Evolutionary conservation across 2,113 vertebrate species (phyloP).

Genomic region (Stigmatopora nigra): DNA sequence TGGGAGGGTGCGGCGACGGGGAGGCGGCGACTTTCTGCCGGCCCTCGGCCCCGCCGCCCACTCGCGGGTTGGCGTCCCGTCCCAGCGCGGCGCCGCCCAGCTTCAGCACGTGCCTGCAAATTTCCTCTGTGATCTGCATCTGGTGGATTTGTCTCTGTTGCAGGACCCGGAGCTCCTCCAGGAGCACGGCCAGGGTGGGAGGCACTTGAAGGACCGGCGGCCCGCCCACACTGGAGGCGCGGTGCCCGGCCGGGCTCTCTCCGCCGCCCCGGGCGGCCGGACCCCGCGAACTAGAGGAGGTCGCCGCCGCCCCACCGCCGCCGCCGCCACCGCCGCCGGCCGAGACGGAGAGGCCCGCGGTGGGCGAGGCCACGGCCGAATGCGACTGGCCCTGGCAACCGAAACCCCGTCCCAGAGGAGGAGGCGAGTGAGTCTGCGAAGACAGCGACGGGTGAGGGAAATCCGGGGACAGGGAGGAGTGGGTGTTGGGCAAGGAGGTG

Average conservation of each 20-base stretch:
- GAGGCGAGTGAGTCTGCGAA: slow-evolving; percentile 69
- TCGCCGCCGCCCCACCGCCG: no score
- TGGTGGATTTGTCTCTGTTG: slow-evolving; percentile 90
- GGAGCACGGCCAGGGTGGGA: slow-evolving; percentile 74
- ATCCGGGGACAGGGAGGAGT: slow-evolving; percentile 75
- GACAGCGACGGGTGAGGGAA: slow-evolving; percentile 72
- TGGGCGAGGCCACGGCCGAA: slow-evolving; percentile 71
- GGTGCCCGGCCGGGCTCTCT: slow-evolving; percentile 64
- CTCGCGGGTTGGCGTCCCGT: slow-evolving; percentile 64
- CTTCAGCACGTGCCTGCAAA: slow-evolving; percentile 82
- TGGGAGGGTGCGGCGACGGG: slow-evolving; percentile 51
- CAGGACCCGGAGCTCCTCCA: slow-evolving; percentile 83
- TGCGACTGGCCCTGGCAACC: slow-evolving; percentile 52
- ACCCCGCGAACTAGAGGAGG: slow-evolving; percentile 59
- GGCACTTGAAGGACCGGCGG: slow-evolving; percentile 59
- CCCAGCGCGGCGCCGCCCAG: slow-evolving; percentile 73
- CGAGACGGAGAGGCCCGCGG: slow-evolving; percentile 67
- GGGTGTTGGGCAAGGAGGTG: slow-evolving; percentile 69
- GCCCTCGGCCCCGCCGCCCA: slow-evolving; percentile 33
- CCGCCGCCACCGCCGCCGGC: no score
- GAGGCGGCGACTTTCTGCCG: slow-evolving; percentile 48
- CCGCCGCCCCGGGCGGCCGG: slow-evolving; percentile 51
- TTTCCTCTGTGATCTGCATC: slow-evolving; percentile 92
- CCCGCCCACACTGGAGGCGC: slow-evolving; percentile 57
- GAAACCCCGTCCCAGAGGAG: slow-evolving; percentile 57